Conservation (phyloP, 2,797 vertebrate genomes). For the Anguilla obscura region DNA sequence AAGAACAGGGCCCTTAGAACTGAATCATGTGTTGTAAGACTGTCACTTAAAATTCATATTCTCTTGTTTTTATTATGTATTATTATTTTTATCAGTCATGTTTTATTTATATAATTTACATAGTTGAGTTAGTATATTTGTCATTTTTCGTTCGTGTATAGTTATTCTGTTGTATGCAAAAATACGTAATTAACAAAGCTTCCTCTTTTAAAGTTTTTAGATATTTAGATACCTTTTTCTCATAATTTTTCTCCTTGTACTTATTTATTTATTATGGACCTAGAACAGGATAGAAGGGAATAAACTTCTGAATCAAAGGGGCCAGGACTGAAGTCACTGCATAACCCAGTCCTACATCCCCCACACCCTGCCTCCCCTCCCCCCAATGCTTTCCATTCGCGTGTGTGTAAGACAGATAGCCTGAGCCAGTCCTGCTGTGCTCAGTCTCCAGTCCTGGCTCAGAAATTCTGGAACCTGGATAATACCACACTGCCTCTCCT, state of each 20-base stretch:
- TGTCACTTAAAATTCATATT: background rate
- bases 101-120: background rate
- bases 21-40: background rate
- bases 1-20: background rate
- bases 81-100: background rate
- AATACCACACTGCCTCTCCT: background rate
- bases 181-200: background rate
- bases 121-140: background rate
- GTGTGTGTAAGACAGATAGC: constrained; percentile 10
- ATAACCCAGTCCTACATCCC: background rate
- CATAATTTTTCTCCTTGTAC: too few relatives aligned
- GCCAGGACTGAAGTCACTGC: background rate
- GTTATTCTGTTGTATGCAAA: background rate
- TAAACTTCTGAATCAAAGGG: background rate
- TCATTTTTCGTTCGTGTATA: background rate
- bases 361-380: background rate
- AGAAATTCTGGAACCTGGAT: background rate
- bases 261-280: background rate
- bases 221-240: too few relatives aligned
- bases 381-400: background rate
- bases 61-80: background rate
- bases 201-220: too few relatives aligned
- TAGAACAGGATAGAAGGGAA: background rate
- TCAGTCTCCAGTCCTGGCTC: background rate
- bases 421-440: background rate